These are phyloP conservation scores for Drosophila borealis DNA, from an alignment of 2,888 invertebrate genomes.

Conservation along the genomic window DNA sequence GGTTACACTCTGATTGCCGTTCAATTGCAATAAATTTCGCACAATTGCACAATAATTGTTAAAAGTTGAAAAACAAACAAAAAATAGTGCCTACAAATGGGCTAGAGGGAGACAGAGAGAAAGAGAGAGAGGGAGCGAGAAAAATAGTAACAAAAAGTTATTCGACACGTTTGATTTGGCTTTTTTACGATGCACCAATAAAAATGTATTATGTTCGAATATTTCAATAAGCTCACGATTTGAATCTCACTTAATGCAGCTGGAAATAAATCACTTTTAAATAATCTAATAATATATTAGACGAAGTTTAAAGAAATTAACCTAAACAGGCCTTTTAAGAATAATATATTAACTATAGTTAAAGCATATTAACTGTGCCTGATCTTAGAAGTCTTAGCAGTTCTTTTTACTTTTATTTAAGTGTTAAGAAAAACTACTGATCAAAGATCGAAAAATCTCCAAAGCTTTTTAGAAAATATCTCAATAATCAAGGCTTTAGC, in stretches of 20 bases:
- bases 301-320: no score
- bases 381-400: no score
- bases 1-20: slow-evolving; percentile 74
- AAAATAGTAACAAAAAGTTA: slow-evolving; percentile 4
- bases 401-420: no score
- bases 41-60: slow-evolving; percentile 83
- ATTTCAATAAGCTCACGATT: slow-evolving; percentile 47
- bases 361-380: no score
- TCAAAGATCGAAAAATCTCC: no score
- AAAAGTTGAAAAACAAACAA: slow-evolving; percentile 78
- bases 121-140: background rate
- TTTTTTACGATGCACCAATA: slow-evolving; percentile 2
- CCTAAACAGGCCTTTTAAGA: no score
- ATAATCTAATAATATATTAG: background rate
- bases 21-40: slow-evolving; percentile 82
- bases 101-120: background rate
- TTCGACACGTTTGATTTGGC: slow-evolving; percentile 16
- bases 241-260: slow-evolving; percentile 1
- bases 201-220: slow-evolving; percentile 38
- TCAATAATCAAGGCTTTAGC: no score
- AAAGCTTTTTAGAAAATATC: no score
- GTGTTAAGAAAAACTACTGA: no score
- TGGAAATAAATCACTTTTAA: background rate
- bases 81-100: slow-evolving; percentile 47
- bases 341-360: no score